Evolutionary conservation across 2,888 invertebrate genomes (phyloP), one percentile per base, ranked within the genome.

Genomic region (Orchestes rusci): DNA sequence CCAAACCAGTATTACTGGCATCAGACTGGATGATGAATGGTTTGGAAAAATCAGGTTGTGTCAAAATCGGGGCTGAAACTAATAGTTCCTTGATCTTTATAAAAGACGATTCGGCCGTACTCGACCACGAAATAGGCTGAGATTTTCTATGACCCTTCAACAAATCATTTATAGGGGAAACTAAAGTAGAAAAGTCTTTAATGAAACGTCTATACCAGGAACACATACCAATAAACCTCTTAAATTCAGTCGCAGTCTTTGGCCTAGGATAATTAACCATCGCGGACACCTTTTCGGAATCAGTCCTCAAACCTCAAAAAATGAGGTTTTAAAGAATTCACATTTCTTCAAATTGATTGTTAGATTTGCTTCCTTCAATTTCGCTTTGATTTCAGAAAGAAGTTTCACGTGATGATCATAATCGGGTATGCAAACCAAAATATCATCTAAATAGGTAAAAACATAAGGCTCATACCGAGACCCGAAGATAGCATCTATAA

Each of bases 141-240:
- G 7, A 23, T 23, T 23, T 23, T 23, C 10, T 23, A 5, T 23
- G 5, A 7, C 23, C 23, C 23, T 23, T 23, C 5, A 23, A 10
- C 5, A 23, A 10, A 23, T 23, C 23, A 23, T 23, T 23, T 7
- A 23, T 23, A 7, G 23, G 23, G 10, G 23, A 23, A 5, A 23
- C 10, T 23, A 23, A 23, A 10, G 23, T 23, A 23, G 23, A 23
- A 23, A 23, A 23, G 27, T 16, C 7, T 7, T 45, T 2, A 55
- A 54, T 41, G 58, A 59, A 51, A 56, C 31, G 4, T 44, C 47
- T 8, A 60, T 53, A 43, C 33, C 58, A 61, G 3, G 51, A 51
- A 40, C 52, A 52, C 35, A 60, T 41, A 2, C 59, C 60, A 1
- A 59, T 27, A 37, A 62, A 57, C 12, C 59, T 32, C 42, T 58